A percentile compares a stretch with the other conserved stretches of the same genome.
Conservation (phyloP, 1,140 invertebrate species). For the Drosophila sucinea region DNA sequence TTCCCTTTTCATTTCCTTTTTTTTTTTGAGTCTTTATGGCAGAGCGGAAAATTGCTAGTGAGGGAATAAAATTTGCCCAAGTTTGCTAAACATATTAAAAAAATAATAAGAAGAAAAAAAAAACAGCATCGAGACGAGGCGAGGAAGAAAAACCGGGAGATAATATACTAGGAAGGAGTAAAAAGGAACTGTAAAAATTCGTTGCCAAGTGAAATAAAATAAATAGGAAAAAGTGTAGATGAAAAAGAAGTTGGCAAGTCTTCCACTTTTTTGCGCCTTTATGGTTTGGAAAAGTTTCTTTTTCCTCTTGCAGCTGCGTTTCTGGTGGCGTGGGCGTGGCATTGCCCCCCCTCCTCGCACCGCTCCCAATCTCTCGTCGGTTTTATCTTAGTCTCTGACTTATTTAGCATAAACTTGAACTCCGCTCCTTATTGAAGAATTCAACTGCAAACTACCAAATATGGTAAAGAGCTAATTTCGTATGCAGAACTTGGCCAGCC, state of each 20-base stretch:
- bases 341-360: not conserved
- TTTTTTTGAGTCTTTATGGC: slow-evolving; percentile 72
- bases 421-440: slow-evolving; percentile 37
- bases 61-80: slow-evolving; percentile 60
- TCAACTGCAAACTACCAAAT: slow-evolving; percentile 49
- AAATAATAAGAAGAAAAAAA: slow-evolving; percentile 29
- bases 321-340: slow-evolving; percentile 11
- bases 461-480: slow-evolving; percentile 54
- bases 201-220: slow-evolving; percentile 71
- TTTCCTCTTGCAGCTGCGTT: slow-evolving; percentile 43
- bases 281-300: slow-evolving; percentile 61
- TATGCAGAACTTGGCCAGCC: slow-evolving; percentile 58
- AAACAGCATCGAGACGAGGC: not conserved
- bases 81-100: slow-evolving; percentile 80
- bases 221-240: slow-evolving; percentile 63
- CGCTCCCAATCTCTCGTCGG: slow-evolving; percentile 18
- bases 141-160: not conserved
- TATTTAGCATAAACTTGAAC: slow-evolving; percentile 75
- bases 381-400: slow-evolving; percentile 38
- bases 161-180: slow-evolving; percentile 40
- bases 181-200: slow-evolving; percentile 70
- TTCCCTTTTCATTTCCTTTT: not conserved
- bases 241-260: slow-evolving; percentile 35
- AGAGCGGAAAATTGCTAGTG: slow-evolving; percentile 73
- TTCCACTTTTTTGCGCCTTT: slow-evolving; percentile 51